A percentile compares a stretch with the other conserved stretches of the same genome.
Evolutionary conservation across 2,888 invertebrate species (phyloP).

Genomic region (Cheilosia grossa): DNA sequence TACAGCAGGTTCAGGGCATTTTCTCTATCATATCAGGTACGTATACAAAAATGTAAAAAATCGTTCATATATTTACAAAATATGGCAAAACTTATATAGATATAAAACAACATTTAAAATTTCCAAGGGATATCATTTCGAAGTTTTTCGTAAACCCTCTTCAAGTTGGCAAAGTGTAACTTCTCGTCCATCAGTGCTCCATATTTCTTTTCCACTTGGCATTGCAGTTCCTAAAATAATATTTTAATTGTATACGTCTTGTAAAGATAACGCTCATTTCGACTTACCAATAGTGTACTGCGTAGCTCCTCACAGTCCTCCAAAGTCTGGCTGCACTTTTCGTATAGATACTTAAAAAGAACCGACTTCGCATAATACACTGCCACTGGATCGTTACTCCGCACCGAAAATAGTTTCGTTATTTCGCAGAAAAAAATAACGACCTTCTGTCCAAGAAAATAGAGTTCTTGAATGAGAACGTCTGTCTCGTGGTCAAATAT

Average conservation of each 20-base stretch:
- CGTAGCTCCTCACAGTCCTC: constrained; percentile 13
- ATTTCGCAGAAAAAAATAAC: constrained; percentile 20
- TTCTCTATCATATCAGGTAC: too few relatives aligned
- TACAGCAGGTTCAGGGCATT: too few relatives aligned
- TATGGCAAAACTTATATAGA: neutral
- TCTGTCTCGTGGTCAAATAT: constrained; percentile 17
- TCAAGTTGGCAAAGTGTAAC: constrained; percentile 77
- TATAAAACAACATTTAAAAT: constrained; percentile 39
- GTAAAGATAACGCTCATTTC: neutral
- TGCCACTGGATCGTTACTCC: constrained; percentile 41
- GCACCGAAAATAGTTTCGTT: constrained; percentile 14
- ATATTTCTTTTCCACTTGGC: constrained; percentile 77
- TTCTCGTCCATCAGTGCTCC: constrained; percentile 63
- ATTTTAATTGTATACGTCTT: neutral
- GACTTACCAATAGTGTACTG: constrained; percentile 26
- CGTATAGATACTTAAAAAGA: constrained; percentile 45
- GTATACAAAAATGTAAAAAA: too few relatives aligned
- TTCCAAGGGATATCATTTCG: constrained; percentile 75
- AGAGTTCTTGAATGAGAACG: constrained; percentile 15
- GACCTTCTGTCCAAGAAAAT: constrained; percentile 51
- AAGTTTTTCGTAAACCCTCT: constrained; percentile 77
- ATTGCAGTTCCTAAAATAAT: constrained; percentile 78
- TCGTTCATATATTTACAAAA: too few relatives aligned
- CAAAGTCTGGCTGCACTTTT: constrained; percentile 5
- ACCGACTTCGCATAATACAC: constrained; percentile 55